Base-by-base conservation (phyloP, 2,888 invertebrate species). In the Callinectes sapidus region DNA sequence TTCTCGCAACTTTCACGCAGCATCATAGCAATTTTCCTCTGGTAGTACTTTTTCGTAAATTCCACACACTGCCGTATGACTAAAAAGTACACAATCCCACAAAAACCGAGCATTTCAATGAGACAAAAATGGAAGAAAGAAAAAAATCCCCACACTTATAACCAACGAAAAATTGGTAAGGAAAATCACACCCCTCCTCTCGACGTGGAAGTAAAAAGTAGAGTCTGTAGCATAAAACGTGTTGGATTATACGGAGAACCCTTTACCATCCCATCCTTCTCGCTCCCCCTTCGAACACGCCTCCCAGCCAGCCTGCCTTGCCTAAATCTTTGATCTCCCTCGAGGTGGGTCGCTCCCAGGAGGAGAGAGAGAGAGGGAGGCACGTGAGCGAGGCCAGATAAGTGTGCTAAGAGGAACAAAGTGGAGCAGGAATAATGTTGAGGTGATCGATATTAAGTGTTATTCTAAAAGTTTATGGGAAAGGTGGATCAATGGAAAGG, bases 361-460 rank as follows among this genome's bases (percentile, higher is more conserved):
- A 71, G 71, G 87, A 87, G 61, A 87, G 91, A 48, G 87, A 87
- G 61, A 87, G 91, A 48, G 81, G 77, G 10, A 85, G 66, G 87
- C 71, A 85, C 35, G 91, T 35, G 87, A 87, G 87, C 55, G 87
- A 87, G 91, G 39, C 66, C 39, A 71, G 54, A 71, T 66, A 42
- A 71, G 91, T 55, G 91, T 39, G 71, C 39, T 28, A 55, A 87
- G 91, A 66, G 71, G 61, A 87, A 66, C 42, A 87, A 86, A 88
- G 86, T 61, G 91, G 42, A 81, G 61, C 89, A 55, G 55, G 88
- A 81, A 71, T 54, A 77, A 54, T 28, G 32, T 8, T 42, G 6
- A 71, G 28, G n/a, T 71, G 1, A 71, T 71, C 71, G 23, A 71
- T 71, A 71, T 71, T n/a, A 71, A 71, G 71, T 71, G n/a, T 71